Base-by-base conservation (phyloP, 2,888 invertebrate species). In the Reticulitermes lucifugus region DNA sequence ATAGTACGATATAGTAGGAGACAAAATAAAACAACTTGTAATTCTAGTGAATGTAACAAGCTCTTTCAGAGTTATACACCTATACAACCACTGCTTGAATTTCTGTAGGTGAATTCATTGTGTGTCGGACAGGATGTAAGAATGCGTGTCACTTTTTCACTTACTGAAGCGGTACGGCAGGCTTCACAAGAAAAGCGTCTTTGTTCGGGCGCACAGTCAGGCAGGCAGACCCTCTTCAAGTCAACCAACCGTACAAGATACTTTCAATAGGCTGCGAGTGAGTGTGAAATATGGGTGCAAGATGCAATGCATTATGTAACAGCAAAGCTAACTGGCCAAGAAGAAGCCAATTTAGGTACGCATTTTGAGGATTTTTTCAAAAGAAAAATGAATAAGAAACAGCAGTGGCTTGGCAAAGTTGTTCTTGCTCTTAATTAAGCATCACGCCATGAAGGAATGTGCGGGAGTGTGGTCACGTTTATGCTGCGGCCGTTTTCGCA, bases 221-320 rank as follows among this genome's bases (percentile, higher is more conserved):
- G 21, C 60, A 60, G 6, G 60, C 21, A 21, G n/a, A 60, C 60
- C 71, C 71, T 71, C 29, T 29, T 71, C 71, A 29, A 25, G 29
- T 18, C 9, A 71, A 71, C 71, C 71, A 25, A 35, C 29, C 29
- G 71, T 71, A 25, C 5, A 71, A 9, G 35, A 71, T 14, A 25
- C 1, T 1, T 71, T 71, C 71, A 71, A 71, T 71, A 71, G 71
- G 14, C 10, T 71, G 60, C 1, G 60, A 60, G 60, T 60, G 21
- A 60, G 60, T 60, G 71, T 71, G 71, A 71, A 71, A 71, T 71
- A 25, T 71, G 29, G 71, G 35, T 71, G 71, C 18, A 25, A 71
- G 14, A 71, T 35, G 71, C 14, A 5, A 9, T 4, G 29, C n/a
- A 35, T 71, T 71, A 9, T 71, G 71, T 35, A 2, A 18, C n/a